Percentiles rank a stretch among this genome's conserved stretches.
Conservation (phyloP, 2,888 invertebrate genomes). For the Drosophila melanosoma region DNA sequence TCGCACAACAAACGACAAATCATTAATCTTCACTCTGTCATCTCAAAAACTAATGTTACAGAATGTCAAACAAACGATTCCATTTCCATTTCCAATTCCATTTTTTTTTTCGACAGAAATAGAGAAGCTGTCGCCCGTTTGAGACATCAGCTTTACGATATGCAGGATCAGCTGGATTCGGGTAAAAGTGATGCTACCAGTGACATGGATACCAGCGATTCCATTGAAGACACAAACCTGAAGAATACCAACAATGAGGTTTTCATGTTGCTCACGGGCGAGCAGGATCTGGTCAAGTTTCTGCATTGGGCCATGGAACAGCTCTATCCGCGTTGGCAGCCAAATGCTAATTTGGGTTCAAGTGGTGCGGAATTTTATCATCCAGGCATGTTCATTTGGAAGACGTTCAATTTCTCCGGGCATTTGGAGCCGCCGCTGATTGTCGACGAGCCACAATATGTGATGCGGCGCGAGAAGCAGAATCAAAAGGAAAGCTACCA, state of each 20-base stretch:
- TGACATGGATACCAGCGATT: constrained; percentile 30
- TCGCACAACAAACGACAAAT: constrained; percentile 51
- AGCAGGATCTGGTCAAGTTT: constrained; percentile 81
- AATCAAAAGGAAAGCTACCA: constrained; percentile 57
- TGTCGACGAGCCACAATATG: constrained; percentile 83
- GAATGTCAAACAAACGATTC: constrained; percentile 17
- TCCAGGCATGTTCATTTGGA: constrained; percentile 81
- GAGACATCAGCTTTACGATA: constrained; percentile 49
- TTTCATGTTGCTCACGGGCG: constrained; percentile 77
- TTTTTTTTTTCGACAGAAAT: constrained; percentile 47
- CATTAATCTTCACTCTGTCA: constrained; percentile 63
- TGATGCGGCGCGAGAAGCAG: constrained; percentile 77
- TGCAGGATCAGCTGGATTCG: constrained; percentile 32
- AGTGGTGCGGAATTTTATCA: constrained; percentile 72
- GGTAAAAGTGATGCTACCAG: constrained; percentile 28
- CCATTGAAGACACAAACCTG: constrained; percentile 22
- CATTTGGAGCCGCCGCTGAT: constrained; percentile 81
- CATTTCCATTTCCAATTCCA: constrained; percentile 12
- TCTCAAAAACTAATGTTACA: constrained; percentile 18
- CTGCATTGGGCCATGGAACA: constrained; percentile 82
- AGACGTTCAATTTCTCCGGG: constrained; percentile 83
- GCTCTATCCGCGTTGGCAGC: constrained; percentile 70
- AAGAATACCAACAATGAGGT: constrained; percentile 70
- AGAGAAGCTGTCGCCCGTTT: constrained; percentile 60
- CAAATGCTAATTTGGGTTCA: constrained; percentile 36